Evolutionary conservation across 2,113 vertebrate species (phyloP), one percentile per base, ranked within the genome.

Genomic region (Ammodytes dubius): DNA sequence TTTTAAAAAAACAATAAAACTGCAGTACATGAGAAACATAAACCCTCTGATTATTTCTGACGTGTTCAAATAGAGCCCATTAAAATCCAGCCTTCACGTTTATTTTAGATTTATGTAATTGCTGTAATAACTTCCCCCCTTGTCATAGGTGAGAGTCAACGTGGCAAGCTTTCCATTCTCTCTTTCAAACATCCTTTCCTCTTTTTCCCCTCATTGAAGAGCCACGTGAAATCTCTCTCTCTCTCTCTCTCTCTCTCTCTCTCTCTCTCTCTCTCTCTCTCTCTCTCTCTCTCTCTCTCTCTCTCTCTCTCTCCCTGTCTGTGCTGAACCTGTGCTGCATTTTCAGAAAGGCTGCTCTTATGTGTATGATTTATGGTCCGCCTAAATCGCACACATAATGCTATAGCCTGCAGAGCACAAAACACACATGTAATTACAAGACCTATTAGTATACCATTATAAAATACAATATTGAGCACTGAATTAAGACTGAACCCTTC

Each of bases 161-260:
- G 85, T 92, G 91, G 87, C 91, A 91, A 53, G 81, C 52, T 88
- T 86, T 90, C 67, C 78, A 72, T 66, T 56, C 45, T 68, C 46
- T 61, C 71, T 90, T 83, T 79, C 77, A 54, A 77, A 58, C 76
- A 54, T 35, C 76, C 46, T 46, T 13, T 70, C 35, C 57, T 72
- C 81, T 75, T 77, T 81, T 75, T 77, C 71, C 66, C 52, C 60
- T 72, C 72, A 77, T 50, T 72, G 87, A 91, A 78, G 50, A 85
- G 89, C 73, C 88, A 89, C 39, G 37, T 89, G 71, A 86, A 83
- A 66, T n/a, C 43, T 79, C 68, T 70, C 49, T 45, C 43, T 56
- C 64, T 19, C 68, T 35, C 57, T 49, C 40, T 50, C n/a, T 15
- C 57, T 58, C 75, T 63, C 42, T 68, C 78, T 80, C 65, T 77